These are phyloP conservation scores for Typhlomys cinereus DNA, from an alignment of 2,113 vertebrate genomes.

Conservation along the genomic window DNA sequence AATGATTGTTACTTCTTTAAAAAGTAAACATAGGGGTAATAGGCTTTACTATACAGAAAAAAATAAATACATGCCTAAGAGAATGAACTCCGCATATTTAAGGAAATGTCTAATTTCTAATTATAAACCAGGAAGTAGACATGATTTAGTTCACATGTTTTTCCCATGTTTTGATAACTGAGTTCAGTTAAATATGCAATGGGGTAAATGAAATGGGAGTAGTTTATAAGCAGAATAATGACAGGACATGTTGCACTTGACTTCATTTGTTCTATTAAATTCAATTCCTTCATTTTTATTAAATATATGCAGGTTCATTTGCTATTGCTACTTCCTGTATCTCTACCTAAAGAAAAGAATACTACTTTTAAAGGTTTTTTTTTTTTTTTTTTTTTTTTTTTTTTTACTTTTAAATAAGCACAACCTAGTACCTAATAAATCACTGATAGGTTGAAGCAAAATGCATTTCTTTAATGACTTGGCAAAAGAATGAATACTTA, in stretches of 20 bases:
- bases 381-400: no score
- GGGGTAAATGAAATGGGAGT: background rate
- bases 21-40: background rate
- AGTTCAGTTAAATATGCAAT: background rate
- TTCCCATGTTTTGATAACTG: background rate
- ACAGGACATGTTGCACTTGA: background rate
- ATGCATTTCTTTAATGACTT: background rate
- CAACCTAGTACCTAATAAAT: background rate
- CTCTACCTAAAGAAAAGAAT: background rate
- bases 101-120: conserved; percentile 11
- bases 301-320: background rate
- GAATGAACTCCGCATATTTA: background rate
- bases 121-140: background rate
- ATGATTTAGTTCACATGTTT: background rate
- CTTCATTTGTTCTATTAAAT: no score
- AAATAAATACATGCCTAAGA: background rate
- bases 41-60: conserved; percentile 24
- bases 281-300: background rate
- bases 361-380: background rate
- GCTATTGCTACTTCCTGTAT: background rate
- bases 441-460: background rate
- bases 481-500: background rate
- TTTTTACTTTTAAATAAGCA: conserved; percentile 37
- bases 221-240: background rate
- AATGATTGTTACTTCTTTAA: conserved; percentile 47